Base-by-base conservation (phyloP, 2,113 vertebrate genomes). In the Caloenas nicobarica region DNA sequence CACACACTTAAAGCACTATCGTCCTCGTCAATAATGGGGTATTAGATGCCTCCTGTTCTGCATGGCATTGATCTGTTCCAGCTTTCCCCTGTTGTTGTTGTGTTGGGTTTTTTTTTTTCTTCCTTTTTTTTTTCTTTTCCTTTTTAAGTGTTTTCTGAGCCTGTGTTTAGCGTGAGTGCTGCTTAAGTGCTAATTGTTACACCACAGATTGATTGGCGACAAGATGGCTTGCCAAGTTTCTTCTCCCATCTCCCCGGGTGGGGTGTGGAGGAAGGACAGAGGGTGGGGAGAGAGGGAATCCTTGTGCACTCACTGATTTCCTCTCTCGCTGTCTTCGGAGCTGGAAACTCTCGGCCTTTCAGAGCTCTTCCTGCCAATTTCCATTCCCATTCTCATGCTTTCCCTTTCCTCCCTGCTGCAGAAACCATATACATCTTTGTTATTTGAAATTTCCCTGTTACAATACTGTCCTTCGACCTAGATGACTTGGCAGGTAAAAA, bases 131-230 rank as follows among this genome's bases (percentile, higher is more conserved):
- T 51, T 54, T 6, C 40, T 88, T 91, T 94, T 79, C 88, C 85
- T 94, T 65, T 91, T 72, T 69, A 58, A 98, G 97, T 98, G 97
- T 98, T 98, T 98, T 98, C 96, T 96, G 95, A 97, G 95, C 88
- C 73, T 74, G 95, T 97, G 97, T 98, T 98, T 98, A 98, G 97
- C 92, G 84, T 94, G 98, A 98, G 97, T 98, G 97, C 97, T 95
- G 97, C 97, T 98, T 98, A 98, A 98, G 98, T 97, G 98, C 98
- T 98, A 98, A 98, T 97, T 97, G 98, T 98, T 98, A 98, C 98
- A 98, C 98, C 98, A 98, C 98, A 97, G 97, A 98, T 98, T 98
- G 98, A 98, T 98, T 97, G 97, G 98, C 97, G 97, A 97, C 97
- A 96, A 98, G 98, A 97, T 98, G 98, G 96, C 98, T 97, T 97